phyloP scores from a whole-genome alignment of 2,888 invertebrate species.

The Charanyca ferruginea region DNA sequence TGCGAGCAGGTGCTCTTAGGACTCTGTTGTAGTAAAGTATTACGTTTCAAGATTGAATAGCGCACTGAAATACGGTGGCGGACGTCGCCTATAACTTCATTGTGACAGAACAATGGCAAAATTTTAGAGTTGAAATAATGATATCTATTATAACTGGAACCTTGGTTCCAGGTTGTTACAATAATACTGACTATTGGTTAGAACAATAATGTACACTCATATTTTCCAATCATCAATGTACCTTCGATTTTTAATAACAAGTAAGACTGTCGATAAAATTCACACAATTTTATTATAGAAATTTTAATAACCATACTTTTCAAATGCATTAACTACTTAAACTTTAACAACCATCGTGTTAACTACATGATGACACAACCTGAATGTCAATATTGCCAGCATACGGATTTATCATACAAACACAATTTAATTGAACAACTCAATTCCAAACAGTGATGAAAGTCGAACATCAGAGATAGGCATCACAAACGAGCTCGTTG shows the following conservation, averaged over 20 bases:
- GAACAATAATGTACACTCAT: no score
- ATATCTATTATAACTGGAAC: no score
- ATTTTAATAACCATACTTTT: no score
- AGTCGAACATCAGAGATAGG: conserved; percentile 25
- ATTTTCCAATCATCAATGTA: no score
- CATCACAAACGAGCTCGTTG: conserved; percentile 30
- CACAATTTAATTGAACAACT: not conserved
- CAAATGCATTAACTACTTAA: no score
- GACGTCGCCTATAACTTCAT: conserved; percentile 22
- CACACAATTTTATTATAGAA: no score
- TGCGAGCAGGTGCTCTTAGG: conserved; percentile 18
- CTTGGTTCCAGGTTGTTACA: no score
- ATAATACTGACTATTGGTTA: no score
- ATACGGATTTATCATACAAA: not conserved
- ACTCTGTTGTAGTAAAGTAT: conserved; percentile 44
- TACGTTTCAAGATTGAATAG: conserved; percentile 44
- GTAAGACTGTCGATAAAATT: no score
- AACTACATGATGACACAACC: no score
- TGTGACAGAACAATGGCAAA: conserved; percentile 21
- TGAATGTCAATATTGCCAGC: not conserved
- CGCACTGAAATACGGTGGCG: conserved; percentile 33
- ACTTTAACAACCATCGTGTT: no score
- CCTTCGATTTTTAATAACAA: no score
- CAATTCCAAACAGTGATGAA: conserved; percentile 13
- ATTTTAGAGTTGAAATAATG: not conserved